phyloP scores from a whole-genome alignment of 2,888 invertebrate species.

The Caenorhabditis sp. region DNA sequence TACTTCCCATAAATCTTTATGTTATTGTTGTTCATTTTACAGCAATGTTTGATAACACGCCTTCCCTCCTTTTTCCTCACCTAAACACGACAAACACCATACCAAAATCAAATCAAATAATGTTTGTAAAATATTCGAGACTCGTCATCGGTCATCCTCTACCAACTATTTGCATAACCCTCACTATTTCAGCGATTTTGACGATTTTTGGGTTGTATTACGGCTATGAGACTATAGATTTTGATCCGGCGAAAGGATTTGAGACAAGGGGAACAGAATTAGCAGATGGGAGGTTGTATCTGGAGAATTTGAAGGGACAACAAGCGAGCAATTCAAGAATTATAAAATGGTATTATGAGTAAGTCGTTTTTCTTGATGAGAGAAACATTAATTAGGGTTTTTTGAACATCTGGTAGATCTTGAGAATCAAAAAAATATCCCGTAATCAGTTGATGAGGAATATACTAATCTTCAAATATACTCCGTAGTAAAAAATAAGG shows the following conservation, averaged over 20 bases:
- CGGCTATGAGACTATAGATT: conserved; percentile 36
- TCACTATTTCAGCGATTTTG: conserved; percentile 29
- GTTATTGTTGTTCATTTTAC: no score
- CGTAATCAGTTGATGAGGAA: no score
- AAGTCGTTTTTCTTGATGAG: neutral
- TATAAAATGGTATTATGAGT: conserved; percentile 35
- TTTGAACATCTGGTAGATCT: no score
- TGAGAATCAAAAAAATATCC: no score
- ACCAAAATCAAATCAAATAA: neutral
- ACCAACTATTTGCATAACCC: conserved; percentile 30
- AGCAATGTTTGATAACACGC: conserved; percentile 1
- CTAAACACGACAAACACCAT: no score
- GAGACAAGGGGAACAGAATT: conserved; percentile 50
- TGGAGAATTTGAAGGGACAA: conserved; percentile 34
- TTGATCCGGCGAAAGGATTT: conserved; percentile 54
- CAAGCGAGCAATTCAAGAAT: conserved; percentile 26
- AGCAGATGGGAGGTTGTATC: conserved; percentile 37
- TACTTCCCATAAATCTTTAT: no score
- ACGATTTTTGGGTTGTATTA: conserved; percentile 31
- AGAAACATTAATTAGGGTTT: no score
- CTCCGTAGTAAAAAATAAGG: no score
- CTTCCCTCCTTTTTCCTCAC: neutral
- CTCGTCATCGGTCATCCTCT: conserved; percentile 29
- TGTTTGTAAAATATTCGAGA: conserved; percentile 34
- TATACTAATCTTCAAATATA: no score